These are phyloP conservation scores for Rhyacichthys aspro DNA, from an alignment of 2,797 vertebrate genomes.

Conservation along the genomic window DNA sequence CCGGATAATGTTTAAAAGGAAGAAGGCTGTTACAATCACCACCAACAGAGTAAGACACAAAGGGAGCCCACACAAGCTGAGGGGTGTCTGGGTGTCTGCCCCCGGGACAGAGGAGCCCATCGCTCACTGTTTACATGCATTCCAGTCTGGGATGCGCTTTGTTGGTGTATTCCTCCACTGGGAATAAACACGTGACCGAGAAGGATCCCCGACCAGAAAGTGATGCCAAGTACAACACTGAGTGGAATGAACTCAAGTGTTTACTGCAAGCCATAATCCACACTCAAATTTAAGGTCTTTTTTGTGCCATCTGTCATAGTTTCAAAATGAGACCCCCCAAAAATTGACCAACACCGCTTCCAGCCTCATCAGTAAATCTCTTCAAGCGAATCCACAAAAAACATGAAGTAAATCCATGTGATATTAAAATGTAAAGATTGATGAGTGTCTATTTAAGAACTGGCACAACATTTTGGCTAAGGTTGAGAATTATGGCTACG, in stretches of 20 bases:
- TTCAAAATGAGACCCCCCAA: neutral
- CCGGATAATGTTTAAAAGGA: slow-evolving; percentile 54
- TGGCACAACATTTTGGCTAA: too few species aligned
- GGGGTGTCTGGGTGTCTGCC: slow-evolving; percentile 48
- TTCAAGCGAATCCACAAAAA: neutral
- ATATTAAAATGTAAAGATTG: too few species aligned
- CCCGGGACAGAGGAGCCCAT: slow-evolving; percentile 42
- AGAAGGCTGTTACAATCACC: slow-evolving; percentile 66
- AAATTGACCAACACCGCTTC: neutral
- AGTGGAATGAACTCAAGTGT: slow-evolving; percentile 10
- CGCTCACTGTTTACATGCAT: slow-evolving; percentile 56
- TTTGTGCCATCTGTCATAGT: slow-evolving; percentile 8
- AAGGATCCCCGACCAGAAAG: slow-evolving; percentile 9
- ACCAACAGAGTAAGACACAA: slow-evolving; percentile 60
- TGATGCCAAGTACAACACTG: slow-evolving; percentile 23
- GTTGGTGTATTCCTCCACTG: slow-evolving; percentile 24
- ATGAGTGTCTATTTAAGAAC: too few species aligned
- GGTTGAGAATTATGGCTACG: too few species aligned
- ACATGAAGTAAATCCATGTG: too few species aligned
- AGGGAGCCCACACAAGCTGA: slow-evolving; percentile 74
- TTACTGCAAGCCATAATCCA: slow-evolving; percentile 12
- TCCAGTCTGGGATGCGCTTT: slow-evolving; percentile 49
- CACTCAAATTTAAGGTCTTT: neutral
- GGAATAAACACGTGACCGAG: slow-evolving; percentile 35
- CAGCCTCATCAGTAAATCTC: neutral